A percentile compares a stretch with the other conserved stretches of the same genome.
Conservation (phyloP, 2,797 vertebrate genomes). For the Oceanodroma leucorhoa region DNA sequence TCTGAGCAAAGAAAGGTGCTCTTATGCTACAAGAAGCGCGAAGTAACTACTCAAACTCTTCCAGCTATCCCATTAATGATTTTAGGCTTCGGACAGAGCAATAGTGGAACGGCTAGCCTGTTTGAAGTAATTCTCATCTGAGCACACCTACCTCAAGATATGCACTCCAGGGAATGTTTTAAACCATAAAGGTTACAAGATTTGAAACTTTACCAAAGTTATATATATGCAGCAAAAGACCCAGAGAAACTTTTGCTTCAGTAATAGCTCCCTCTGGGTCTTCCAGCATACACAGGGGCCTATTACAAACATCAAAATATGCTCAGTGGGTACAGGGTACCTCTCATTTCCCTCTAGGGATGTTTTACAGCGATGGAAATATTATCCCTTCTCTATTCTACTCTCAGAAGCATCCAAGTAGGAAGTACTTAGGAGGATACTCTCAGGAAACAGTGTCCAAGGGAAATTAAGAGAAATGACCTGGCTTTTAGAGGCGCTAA, state of each 20-base stretch:
- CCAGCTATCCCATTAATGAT: background rate
- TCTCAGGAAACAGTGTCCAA: background rate
- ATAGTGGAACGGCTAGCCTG: background rate
- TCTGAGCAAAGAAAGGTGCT: background rate
- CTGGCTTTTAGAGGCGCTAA: background rate
- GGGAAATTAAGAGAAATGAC: background rate
- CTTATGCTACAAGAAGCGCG: background rate
- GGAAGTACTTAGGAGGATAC: background rate
- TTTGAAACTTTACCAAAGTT: background rate
- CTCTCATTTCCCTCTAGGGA: background rate
- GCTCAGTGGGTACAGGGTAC: background rate
- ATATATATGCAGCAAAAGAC: background rate
- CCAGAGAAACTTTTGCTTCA: background rate
- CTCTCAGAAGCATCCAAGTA: background rate
- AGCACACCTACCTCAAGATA: background rate
- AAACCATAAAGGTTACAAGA: background rate
- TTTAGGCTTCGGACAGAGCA: background rate
- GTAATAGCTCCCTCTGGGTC: background rate
- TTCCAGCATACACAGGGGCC: background rate
- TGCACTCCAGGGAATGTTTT: background rate
- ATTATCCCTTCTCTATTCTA: background rate
- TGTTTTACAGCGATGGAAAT: background rate
- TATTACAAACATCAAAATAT: background rate
- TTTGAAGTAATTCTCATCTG: background rate
- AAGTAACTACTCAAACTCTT: background rate